phyloP scores from a whole-genome alignment of 1,140 invertebrate species.

The Liolophura sinensis region DNA sequence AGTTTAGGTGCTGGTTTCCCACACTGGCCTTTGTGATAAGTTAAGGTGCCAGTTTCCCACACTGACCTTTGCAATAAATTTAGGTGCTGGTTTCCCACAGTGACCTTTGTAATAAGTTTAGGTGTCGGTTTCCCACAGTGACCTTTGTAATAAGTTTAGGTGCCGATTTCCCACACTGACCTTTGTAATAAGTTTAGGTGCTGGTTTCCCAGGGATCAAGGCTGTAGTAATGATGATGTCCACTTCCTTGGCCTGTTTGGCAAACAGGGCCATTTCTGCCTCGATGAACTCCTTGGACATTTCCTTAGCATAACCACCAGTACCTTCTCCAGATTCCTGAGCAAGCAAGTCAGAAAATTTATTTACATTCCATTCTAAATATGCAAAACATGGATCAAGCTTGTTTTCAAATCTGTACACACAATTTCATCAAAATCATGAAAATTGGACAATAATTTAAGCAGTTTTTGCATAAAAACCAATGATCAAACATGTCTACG shows the following conservation, averaged over 20 bases:
- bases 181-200: conserved; percentile 80
- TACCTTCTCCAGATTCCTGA: conserved; percentile 81
- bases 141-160: conserved; percentile 80
- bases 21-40: conserved; percentile 59
- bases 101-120: conserved; percentile 77
- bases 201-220: conserved; percentile 85
- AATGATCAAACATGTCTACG: no score
- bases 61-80: conserved; percentile 77
- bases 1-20: no score
- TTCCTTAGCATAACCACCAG: conserved; percentile 86
- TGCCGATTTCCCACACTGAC: conserved; percentile 66
- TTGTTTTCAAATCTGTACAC: no score
- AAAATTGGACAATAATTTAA: no score
- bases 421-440: no score
- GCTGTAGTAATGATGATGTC: conserved; percentile 85
- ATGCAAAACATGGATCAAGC: no score
- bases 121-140: conserved; percentile 86
- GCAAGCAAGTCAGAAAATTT: conserved; percentile 6
- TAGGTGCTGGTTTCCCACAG: conserved; percentile 82
- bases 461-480: no score
- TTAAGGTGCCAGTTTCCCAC: no score
- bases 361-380: background rate
- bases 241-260: conserved; percentile 79
- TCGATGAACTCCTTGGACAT: conserved; percentile 89
- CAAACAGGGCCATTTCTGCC: conserved; percentile 84